Base-by-base conservation (phyloP, 2,888 invertebrate species). In the Lottia gigantea region DNA sequence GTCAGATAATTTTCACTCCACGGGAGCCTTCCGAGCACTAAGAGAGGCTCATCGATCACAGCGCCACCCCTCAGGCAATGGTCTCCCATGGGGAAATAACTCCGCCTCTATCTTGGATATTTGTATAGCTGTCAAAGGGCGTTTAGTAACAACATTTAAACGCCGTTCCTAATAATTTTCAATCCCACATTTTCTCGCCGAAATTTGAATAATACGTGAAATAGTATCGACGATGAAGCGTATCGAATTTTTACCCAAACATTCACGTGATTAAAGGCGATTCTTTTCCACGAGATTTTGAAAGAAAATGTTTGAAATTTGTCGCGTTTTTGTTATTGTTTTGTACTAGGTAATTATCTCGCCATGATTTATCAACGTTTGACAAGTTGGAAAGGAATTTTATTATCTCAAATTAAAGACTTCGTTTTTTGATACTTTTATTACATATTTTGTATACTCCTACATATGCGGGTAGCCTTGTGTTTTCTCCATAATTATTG, bases 21-120 rank as follows among this genome's bases (percentile, higher is more conserved):
- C 23, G 55, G 55, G 55, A 55, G 55, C 23, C 55, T 23, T 55
- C 55, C 19, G 55, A 55, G 55, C 23, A 55, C 55, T 55, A 23
- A 55, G 23, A 55, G 55, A 55, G 23, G 55, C 55, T 55, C 55
- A 55, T 55, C 55, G 55, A 55, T 55, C 55, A 55, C 55, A 55
- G 55, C 55, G 55, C 55, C 55, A 23, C 55, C 55, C 55, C 55
- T 55, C 55, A 12, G 55, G 55, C 55, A 23, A 55, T 55, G 55
- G 55, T 55, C 55, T 55, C 55, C 55, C 55, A 55, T 19, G 55
- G 55, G 55, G 55, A 55, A 19, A 23, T 55, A 55, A 55, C 55
- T 14, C 19, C 55, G 55, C 55, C 55, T 55, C 55, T 55, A 55
- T 15, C 23, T 23, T 12, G 55, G 55, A 55, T 55, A 23, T 55